phyloP scores from a whole-genome alignment of 2,797 vertebrate genomes.

The Microctenopoma lineatum region DNA sequence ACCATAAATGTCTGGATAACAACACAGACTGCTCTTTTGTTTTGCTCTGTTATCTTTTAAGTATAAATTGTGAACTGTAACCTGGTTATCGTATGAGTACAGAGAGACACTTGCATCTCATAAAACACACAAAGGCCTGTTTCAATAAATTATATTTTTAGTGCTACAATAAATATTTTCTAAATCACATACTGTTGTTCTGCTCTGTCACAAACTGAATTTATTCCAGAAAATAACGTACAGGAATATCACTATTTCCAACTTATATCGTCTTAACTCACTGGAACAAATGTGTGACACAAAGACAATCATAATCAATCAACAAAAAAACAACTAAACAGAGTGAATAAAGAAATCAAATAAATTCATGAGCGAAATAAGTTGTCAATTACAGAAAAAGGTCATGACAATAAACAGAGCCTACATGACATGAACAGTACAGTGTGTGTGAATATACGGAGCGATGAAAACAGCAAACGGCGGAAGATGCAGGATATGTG shows the following conservation, averaged over 20 bases:
- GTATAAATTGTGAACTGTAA: neutral
- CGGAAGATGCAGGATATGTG: slow-evolving; percentile 34
- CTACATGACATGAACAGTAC: neutral
- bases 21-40: neutral
- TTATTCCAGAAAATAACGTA: neutral
- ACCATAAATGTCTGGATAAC: neutral
- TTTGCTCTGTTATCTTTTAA: neutral
- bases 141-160: neutral
- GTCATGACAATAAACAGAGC: neutral
- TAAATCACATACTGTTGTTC: neutral
- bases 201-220: neutral
- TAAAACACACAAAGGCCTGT: neutral
- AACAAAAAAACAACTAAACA: neutral
- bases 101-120: neutral
- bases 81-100: neutral
- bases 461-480: slow-evolving; percentile 40
- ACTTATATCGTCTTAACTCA: slow-evolving; percentile 25
- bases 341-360: slow-evolving; percentile 9
- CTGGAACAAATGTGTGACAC: slow-evolving; percentile 13
- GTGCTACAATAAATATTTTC: neutral
- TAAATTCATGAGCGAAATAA: neutral
- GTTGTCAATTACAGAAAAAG: slow-evolving; percentile 1
- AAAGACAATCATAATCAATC: slow-evolving; percentile 4
- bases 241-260: slow-evolving; percentile 2
- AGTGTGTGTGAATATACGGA: slow-evolving; percentile 34